Evolutionary conservation across 2,888 invertebrate species (phyloP).

Genomic region (Coecobrya sp.): DNA sequence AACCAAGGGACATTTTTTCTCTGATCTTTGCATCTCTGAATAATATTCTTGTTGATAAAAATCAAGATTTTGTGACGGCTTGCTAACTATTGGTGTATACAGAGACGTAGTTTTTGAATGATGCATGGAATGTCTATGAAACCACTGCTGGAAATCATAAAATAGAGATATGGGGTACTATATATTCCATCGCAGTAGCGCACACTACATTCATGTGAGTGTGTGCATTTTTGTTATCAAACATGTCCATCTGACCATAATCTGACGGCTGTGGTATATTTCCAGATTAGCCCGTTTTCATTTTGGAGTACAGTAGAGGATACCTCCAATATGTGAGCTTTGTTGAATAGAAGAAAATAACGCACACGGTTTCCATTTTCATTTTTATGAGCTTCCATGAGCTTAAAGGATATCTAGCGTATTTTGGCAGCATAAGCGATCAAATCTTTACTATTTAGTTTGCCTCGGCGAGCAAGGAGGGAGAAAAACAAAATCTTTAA

Average conservation of each 20-base stretch:
- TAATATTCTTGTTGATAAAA: conserved; percentile 51
- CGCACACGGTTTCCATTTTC: not conserved
- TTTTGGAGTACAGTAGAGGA: not conserved
- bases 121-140: not conserved
- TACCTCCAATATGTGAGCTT: not conserved
- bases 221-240: conserved; percentile 47
- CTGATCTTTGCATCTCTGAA: conserved; percentile 32
- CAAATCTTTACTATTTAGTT: conserved; percentile 5
- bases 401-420: not conserved
- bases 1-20: conserved; percentile 27
- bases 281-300: conserved; percentile 19
- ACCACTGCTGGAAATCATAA: not conserved
- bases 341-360: not conserved
- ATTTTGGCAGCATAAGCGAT: conserved; percentile 35
- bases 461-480: not conserved
- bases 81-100: not conserved
- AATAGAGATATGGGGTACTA: not conserved
- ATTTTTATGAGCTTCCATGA: conserved; percentile 56
- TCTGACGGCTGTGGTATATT: not conserved
- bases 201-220: not conserved
- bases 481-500: conserved; percentile 55
- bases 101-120: not conserved
- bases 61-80: conserved; percentile 4
- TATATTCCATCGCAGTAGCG: not conserved
- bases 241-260: conserved; percentile 43